Evolutionary conservation across 1,140 invertebrate species (phyloP), one percentile per base, ranked within the genome.

Genomic region (Pseudoatta argentina): DNA sequence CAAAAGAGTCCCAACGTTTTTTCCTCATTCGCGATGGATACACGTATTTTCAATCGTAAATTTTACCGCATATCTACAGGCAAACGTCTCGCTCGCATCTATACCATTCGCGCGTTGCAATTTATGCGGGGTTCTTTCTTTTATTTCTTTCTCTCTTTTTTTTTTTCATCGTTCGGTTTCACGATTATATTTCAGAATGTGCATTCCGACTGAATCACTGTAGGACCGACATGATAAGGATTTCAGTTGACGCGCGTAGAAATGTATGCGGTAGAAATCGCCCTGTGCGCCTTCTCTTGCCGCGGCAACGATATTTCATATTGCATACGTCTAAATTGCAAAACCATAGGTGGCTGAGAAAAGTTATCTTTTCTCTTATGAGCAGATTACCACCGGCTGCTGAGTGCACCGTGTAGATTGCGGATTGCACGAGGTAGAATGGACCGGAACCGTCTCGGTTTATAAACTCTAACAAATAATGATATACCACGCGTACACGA

Each of bases 381-480:
- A 61, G 18, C 55, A 63, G 79, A 83, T 61, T 14, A 57, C 27
- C 34, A 21, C 27, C 12, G 55, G 53, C n/a, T 24, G 79, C 57
- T 55, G 44, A 73, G 55, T 18, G 67, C 67, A 73, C 24, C 48
- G 51, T 72, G 66, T 27, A 57, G 78, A 73, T 61, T 12, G 67
- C 7, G 30, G 79, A 82, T 81, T 72, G 78, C 78, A 27, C 34
- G 12, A 59, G 53, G 24, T 75, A 63, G 44, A 63, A 51, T 51
- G 14, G 57, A 83, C 71, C 55, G 79, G 69, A 83, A 83, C 39
- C 69, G 69, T 83, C 79, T 55, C 69, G 79, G 55, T 83, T 73
- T 83, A 24, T 83, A 83, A 75, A 75, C 55, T 75, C 39, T 34
- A 34, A 75, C 55, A 63, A 51, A 75, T 83, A 83, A 83, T 51